Evolutionary conservation across 37 sponge, comb jelly and placozoan species (phyloP), one percentile per base, ranked within the genome.

Genomic region (Petrosia ficiformis): DNA sequence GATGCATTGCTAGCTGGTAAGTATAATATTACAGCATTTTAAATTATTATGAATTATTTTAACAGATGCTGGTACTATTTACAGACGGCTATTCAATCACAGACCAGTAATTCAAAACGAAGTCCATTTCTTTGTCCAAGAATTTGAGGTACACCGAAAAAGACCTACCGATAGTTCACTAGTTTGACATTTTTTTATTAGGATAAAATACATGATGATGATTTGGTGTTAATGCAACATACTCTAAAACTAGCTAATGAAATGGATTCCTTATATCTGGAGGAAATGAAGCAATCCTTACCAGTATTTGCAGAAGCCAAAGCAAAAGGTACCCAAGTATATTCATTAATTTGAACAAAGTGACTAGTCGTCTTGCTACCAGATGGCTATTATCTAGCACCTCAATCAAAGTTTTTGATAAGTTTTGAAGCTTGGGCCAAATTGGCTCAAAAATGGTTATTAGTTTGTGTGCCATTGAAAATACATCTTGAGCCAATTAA

Each of bases 121-220:
- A 61, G 83, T 89, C 16, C 89, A 89, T 16, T 73, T 63, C 43
- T 89, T 89, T 70, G 89, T 89, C 26, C 83, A 74, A 33, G 89
- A 89, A 63, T 89, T 89, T 77, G 89, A 92, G 81, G 92, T 92
- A 2, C 61, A 73, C 56, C 14, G 56, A 33, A 38, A 6, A 22
- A 5, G n/a, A 29, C 25, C n/a, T n/a, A n/a, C n/a, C n/a, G n/a
- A n/a, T n/a, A n/a, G 36, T 19, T 24, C 39, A 8, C 11, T 36
- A 38, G 22, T 70, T 19, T 70, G 41, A n/a, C 35, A 16, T 28
- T 11, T 4, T 68, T 37, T 36, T 4, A 33, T 29, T 43, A 25
- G 87, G 37, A 2, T 2, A 80, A 80, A 54, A 52, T 77, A 29
- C 82, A 73, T 14, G 76, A 87, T 30, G 65, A 35, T 25, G 87